Conservation (phyloP, 2,888 invertebrate genomes). For the Chesias legatella region DNA sequence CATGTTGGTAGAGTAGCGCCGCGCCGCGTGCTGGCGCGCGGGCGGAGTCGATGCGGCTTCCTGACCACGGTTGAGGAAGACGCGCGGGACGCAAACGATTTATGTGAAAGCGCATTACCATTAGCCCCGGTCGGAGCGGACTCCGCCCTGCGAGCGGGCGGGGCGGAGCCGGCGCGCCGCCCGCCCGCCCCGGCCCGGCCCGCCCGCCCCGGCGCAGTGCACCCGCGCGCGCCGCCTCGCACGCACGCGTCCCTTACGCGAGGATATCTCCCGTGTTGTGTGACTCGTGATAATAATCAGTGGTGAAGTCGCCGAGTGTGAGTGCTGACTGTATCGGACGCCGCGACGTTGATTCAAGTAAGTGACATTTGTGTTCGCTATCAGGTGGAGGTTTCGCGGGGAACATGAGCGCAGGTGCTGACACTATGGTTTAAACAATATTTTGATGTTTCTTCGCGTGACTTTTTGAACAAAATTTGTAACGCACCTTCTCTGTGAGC, state of each 20-base stretch:
- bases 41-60: slow-evolving; percentile 5
- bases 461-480: no score
- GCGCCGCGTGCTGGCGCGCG: background rate
- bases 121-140: slow-evolving; percentile 15
- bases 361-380: slow-evolving; percentile 1
- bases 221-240: slow-evolving; percentile 45
- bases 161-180: slow-evolving; percentile 11
- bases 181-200: slow-evolving; percentile 24
- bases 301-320: slow-evolving; percentile 14
- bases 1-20: no score
- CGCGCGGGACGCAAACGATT: slow-evolving; percentile 27
- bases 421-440: no score
- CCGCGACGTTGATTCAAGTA: slow-evolving; percentile 5
- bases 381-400: no score
- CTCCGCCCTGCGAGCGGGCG: slow-evolving; percentile 30
- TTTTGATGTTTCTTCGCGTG: no score
- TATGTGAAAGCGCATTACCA: slow-evolving; percentile 49
- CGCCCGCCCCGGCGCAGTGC: slow-evolving; percentile 39
- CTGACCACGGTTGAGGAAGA: no score
- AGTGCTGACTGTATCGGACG: slow-evolving; percentile 7
- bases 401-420: no score
- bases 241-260: slow-evolving; percentile 39
- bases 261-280: slow-evolving; percentile 34
- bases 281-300: slow-evolving; percentile 25
- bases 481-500: no score